Base-by-base conservation (phyloP, 2,888 invertebrate genomes). In the Sphinx pinastri region DNA sequence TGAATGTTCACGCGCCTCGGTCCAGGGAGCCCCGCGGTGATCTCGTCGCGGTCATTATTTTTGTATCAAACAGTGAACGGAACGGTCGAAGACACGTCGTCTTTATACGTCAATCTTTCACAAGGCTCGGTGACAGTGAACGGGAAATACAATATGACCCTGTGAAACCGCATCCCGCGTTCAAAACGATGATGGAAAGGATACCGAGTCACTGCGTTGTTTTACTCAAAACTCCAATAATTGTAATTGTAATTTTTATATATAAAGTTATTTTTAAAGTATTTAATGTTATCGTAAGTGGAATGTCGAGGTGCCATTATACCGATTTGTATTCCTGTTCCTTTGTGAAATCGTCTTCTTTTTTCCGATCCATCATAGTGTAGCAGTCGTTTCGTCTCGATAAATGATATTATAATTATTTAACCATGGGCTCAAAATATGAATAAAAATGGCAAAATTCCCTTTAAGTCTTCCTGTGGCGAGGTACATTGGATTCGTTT, bases 281-380 rank as follows among this genome's bases (percentile, higher is more conserved):
- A 90, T 88, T 87, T 87, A 89, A 88, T 87, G 81, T 87, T 82
- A 88, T 87, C 78, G 84, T 92, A 89, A 90, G 89, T 83, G 87
- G 88, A 90, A 88, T 84, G 90, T 90, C 87, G 90, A 90, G 92
- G 93, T 94, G 93, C 93, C 93, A 94, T 94, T 89, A 90, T 89
- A 91, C 87, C 88, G 85, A 84, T 90, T 88, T 89, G 85, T 92
- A 90, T 87, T 91, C 85, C 86, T 87, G 84, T 86, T 76, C 76
- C 74, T 75, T 77, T 74, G 72, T 77, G 79, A 79, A 76, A 85
- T 86, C 83, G 80, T 77, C 79, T 85, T 84, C 81, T 76, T 84
- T 80, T 80, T 69, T 75, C 75, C 79, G 75, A 78, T 81, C 74
- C 78, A 77, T 80, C 75, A 75, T 75, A 78, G 75, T 79, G 76